A percentile compares a stretch with the other conserved stretches of the same genome.
These are phyloP conservation scores for Tipula helvola DNA, from an alignment of 2,888 invertebrate genomes.

Conservation along the genomic window DNA sequence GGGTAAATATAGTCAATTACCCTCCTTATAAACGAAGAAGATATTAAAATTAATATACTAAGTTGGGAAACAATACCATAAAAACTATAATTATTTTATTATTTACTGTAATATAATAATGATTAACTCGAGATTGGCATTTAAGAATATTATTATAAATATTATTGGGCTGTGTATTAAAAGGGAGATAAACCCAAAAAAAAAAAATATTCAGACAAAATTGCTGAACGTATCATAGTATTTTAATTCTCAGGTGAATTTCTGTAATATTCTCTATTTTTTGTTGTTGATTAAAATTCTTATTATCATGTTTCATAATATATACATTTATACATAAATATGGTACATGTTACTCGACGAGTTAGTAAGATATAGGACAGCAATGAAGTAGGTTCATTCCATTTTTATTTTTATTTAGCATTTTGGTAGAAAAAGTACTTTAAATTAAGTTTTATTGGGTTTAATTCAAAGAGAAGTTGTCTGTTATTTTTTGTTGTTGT, in stretches of 20 bases:
- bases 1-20: background rate
- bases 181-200: background rate
- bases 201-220: background rate
- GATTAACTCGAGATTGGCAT: background rate
- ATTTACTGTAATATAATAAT: background rate
- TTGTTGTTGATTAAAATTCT: background rate
- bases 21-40: background rate
- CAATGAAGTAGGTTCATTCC: background rate
- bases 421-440: background rate
- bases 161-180: background rate
- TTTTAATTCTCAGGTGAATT: background rate
- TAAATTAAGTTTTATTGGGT: background rate
- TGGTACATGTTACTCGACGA: background rate
- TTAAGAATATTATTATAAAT: background rate
- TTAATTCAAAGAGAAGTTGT: background rate
- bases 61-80: background rate
- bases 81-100: background rate
- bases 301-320: background rate
- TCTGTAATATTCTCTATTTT: background rate
- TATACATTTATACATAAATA: background rate
- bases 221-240: background rate
- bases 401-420: background rate
- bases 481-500: background rate
- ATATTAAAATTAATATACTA: background rate
- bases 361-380: background rate